These are phyloP conservation scores for Menura novaehollandiae DNA, from an alignment of 2,113 vertebrate genomes.

Conservation along the genomic window DNA sequence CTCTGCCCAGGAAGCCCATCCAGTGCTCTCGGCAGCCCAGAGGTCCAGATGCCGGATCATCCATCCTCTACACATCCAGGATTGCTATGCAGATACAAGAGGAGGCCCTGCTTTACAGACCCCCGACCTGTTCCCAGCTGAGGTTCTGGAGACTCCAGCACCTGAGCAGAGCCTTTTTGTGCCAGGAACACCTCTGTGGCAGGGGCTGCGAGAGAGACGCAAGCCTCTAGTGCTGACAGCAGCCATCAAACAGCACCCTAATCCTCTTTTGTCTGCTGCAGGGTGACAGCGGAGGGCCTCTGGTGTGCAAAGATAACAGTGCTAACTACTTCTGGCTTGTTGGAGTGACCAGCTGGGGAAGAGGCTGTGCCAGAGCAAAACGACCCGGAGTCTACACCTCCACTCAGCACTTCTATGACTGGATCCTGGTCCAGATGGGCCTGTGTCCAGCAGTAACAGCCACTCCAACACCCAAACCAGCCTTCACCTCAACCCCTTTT, in stretches of 20 bases:
- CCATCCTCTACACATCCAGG: neutral
- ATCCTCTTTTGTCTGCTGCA: neutral
- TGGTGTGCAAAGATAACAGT: neutral
- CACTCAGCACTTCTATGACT: neutral
- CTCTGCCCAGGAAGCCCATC: neutral
- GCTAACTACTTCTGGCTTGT: neutral
- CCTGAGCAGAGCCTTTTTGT: neutral
- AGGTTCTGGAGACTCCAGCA: neutral
- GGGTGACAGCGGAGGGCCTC: neutral
- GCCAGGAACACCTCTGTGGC: neutral
- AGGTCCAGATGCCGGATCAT: neutral
- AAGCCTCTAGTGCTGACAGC: neutral
- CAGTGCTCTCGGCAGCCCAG: neutral
- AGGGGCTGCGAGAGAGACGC: neutral
- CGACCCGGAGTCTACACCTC: neutral
- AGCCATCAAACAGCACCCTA: neutral
- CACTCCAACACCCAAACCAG: neutral
- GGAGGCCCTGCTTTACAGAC: neutral
- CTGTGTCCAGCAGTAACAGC: neutral
- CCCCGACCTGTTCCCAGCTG: neutral
- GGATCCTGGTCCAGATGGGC: neutral
- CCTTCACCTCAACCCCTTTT: too few relatives aligned
- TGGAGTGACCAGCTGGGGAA: conserved; percentile 15
- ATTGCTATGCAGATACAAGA: neutral
- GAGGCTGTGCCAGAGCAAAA: neutral